phyloP scores from a whole-genome alignment of 2,888 invertebrate genomes.

The Platynereis dumerilii region DNA sequence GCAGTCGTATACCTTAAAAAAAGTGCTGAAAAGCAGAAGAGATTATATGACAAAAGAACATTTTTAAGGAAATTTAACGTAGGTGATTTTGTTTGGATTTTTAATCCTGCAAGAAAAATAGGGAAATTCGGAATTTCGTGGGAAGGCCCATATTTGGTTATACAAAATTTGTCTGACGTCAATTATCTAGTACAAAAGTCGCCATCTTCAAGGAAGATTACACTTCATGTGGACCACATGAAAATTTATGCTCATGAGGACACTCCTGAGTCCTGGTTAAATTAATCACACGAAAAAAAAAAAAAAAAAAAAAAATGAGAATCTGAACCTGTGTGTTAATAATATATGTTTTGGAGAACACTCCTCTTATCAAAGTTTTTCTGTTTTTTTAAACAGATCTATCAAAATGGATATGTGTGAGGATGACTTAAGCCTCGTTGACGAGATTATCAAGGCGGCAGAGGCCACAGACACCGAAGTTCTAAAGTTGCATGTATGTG shows the following conservation, averaged over 20 bases:
- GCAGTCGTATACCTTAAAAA: not conserved
- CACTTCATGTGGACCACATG: slow-evolving; percentile 1
- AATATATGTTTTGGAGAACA: no score
- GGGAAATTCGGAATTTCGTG: not conserved
- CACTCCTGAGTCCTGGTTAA: no score
- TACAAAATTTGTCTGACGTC: not conserved
- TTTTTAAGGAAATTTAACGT: not conserved
- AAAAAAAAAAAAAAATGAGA: no score
- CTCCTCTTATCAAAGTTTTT: no score
- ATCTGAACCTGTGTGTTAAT: no score
- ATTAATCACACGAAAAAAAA: no score
- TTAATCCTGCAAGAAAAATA: not conserved
- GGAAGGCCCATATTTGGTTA: slow-evolving; percentile 1
- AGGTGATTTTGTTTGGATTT: not conserved
- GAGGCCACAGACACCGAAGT: no score
- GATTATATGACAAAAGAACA: not conserved
- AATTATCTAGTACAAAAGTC: not conserved
- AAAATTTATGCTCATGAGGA: not conserved
- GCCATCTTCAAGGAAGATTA: not conserved
- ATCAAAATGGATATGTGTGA: no score
- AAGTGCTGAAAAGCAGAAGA: not conserved
- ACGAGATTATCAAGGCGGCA: no score
- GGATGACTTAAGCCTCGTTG: no score
- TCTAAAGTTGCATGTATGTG: no score
- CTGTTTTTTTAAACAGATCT: no score